Base-by-base conservation (phyloP, 2,113 vertebrate genomes). In the Arizona elegans region DNA sequence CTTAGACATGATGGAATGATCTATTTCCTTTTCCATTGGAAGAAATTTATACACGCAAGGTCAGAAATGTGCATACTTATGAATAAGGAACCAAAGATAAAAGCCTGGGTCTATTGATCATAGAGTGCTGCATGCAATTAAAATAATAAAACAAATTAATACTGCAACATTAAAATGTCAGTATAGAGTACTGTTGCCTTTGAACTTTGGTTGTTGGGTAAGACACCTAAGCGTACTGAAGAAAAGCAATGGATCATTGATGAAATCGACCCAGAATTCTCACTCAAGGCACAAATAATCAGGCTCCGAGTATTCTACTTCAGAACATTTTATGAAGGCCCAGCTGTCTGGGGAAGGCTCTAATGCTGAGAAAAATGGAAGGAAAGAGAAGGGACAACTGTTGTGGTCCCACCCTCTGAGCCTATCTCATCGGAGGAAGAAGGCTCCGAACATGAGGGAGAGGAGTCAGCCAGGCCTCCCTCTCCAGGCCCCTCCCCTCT, bases 111-210 rank as follows among this genome's bases (percentile, higher is more conserved):
- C n/a, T 90, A 93, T 93, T 93, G 92, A 93, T 93, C 88, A 93
- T 50, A 5, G 89, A 89, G 88, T 50, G 92, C 75, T 65, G 56
- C 10, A 3, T 87, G 89, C 89, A 93, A 93, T 93, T 93, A 93
- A 93, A 93, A 93, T 54, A 93, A 93, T 93, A 93, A 93, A 90
- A 93, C 89, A 90, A 90, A 93, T 93, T 93, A 93, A 90, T 93
- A 90, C 54, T 29, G 75, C 75, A 54, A 43, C 81, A 62, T 93
- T 93, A 93, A 93, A 93, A 93, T 90, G 92, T 93, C 92, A 93
- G 88, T 2, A 38, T 8, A 81, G 75, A 81, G 33, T 81, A 81
- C 8, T 21, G 33, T 19, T 38, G 17, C 75, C 75, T 81, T 81
- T 81, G 75, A 81, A 81, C 75, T 81, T 81, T 81, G 75, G 17